A percentile compares a stretch with the other conserved stretches of the same genome.
These are phyloP conservation scores for Tenthredo amoena DNA, from an alignment of 2,888 invertebrate genomes.

Conservation along the genomic window DNA sequence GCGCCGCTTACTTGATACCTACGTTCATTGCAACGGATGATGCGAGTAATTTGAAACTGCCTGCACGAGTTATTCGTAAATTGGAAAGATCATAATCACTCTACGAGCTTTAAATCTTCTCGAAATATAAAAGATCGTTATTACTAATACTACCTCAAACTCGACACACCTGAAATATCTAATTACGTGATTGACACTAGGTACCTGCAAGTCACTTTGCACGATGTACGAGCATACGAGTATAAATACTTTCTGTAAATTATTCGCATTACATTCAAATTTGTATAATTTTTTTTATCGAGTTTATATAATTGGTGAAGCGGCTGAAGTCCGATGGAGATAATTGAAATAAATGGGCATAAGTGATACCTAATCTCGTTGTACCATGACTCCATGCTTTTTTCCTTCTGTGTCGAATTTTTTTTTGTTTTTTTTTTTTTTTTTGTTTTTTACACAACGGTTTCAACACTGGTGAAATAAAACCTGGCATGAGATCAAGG, in stretches of 20 bases:
- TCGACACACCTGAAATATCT: background rate
- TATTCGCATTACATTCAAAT: background rate
- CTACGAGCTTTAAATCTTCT: conserved; percentile 3
- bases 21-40: background rate
- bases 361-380: conserved; percentile 4
- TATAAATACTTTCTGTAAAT: background rate
- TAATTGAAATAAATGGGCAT: conserved; percentile 31
- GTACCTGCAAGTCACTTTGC: background rate
- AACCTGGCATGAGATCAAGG: background rate
- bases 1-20: background rate
- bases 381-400: background rate
- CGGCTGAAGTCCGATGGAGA: background rate
- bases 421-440: background rate
- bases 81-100: background rate
- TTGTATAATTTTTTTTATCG: background rate
- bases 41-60: conserved; percentile 31
- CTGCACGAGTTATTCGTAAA: conserved; percentile 16
- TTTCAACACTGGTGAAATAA: background rate
- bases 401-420: background rate
- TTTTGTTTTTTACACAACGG: background rate
- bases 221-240: background rate
- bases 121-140: background rate
- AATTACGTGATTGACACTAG: background rate
- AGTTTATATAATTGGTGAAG: background rate
- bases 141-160: background rate